Conservation (phyloP, 2,797 vertebrate genomes). For the Oryzias sinensis region DNA sequence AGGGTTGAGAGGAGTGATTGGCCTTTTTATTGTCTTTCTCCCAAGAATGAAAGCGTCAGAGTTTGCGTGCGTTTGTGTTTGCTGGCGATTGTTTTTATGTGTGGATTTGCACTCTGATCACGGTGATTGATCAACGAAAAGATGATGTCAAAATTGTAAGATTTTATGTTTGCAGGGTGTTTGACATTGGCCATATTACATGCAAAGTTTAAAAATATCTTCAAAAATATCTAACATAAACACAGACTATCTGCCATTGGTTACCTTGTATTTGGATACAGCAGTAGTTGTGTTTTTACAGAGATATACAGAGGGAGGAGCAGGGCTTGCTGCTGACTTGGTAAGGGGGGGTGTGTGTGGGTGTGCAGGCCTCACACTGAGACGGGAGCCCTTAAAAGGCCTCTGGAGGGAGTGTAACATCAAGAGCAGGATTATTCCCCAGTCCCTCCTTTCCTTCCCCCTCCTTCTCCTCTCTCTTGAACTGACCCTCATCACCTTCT, state of each 20-base stretch:
- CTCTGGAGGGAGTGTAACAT: constrained; percentile 88
- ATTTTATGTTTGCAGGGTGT: neutral
- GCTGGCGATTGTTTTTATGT: constrained; percentile 28
- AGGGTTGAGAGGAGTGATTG: constrained; percentile 81
- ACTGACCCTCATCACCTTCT: constrained; percentile 64
- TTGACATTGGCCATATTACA: constrained; percentile 7
- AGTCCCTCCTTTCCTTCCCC: constrained; percentile 70
- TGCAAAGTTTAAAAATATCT: neutral
- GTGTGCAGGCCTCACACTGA: constrained; percentile 79
- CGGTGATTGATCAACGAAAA: neutral
- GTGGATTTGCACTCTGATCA: neutral
- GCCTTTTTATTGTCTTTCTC: constrained; percentile 84
- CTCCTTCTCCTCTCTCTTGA: constrained; percentile 61
- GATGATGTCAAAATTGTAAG: neutral
- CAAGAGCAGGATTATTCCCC: constrained; percentile 86
- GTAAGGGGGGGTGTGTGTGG: constrained; percentile 74
- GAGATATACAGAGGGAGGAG: constrained; percentile 49
- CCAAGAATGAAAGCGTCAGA: constrained; percentile 60
- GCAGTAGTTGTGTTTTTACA: constrained; percentile 36
- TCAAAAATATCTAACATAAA: constrained; percentile 5
- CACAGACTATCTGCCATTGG: constrained; percentile 15
- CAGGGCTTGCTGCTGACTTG: constrained; percentile 64
- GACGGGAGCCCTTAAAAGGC: constrained; percentile 85
- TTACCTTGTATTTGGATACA: constrained; percentile 13
- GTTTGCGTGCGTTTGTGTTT: constrained; percentile 38